These are phyloP conservation scores for Eupelmus urozonus DNA, from an alignment of 2,888 invertebrate genomes.

Conservation along the genomic window DNA sequence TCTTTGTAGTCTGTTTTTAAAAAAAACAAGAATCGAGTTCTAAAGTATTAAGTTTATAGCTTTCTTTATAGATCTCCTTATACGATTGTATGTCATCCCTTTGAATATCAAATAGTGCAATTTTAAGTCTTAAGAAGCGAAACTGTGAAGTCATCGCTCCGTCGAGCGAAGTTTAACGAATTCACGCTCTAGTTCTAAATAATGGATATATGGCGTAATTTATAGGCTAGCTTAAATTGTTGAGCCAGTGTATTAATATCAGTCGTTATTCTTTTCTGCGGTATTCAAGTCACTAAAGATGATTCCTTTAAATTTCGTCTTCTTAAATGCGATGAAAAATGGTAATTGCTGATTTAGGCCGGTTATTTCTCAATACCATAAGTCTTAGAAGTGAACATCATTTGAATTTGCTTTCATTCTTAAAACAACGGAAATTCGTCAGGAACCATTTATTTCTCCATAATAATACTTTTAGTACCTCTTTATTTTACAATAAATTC, in stretches of 20 bases:
- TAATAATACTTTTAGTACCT: too few species aligned
- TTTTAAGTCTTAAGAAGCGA: conserved; percentile 26
- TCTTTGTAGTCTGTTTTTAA: too few species aligned
- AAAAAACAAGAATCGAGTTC: too few species aligned
- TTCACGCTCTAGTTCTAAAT: conserved; percentile 57
- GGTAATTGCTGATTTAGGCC: neutral
- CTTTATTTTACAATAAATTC: too few species aligned
- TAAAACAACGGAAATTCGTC: too few species aligned
- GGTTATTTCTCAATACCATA: too few species aligned
- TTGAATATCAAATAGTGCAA: conserved; percentile 23
- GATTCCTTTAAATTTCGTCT: neutral
- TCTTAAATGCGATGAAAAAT: neutral
- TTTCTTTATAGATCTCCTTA: neutral
- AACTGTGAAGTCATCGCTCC: conserved; percentile 52
- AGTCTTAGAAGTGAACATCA: too few species aligned
- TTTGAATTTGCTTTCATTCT: too few species aligned
- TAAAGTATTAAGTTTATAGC: too few species aligned
- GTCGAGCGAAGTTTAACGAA: conserved; percentile 42
- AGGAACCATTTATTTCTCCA: too few species aligned
- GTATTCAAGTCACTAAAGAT: neutral
- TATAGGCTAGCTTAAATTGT: conserved; percentile 33
- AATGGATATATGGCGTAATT: conserved; percentile 40
- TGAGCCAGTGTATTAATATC: conserved; percentile 29
- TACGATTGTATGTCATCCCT: conserved; percentile 2
- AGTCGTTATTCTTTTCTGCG: conserved; percentile 11